These are phyloP conservation scores for Magallana nippona DNA, from an alignment of 2,888 invertebrate species.

Conservation along the genomic window DNA sequence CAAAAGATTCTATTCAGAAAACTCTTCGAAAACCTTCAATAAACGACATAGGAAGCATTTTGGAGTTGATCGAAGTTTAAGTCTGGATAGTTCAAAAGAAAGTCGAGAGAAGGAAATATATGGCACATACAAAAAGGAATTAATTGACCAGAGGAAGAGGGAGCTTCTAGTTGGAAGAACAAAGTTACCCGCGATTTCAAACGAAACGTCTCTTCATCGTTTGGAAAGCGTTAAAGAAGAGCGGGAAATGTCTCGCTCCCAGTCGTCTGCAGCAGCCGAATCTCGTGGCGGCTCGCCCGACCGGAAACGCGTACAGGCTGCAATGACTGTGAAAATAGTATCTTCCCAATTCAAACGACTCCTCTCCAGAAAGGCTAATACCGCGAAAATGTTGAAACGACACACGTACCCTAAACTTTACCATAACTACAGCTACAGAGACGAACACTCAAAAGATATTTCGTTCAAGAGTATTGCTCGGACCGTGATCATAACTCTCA, in stretches of 20 bases:
- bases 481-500: slow-evolving; percentile 3
- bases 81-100: slow-evolving; percentile 17
- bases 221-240: slow-evolving; percentile 18
- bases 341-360: slow-evolving; percentile 3
- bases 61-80: neutral
- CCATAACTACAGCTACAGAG: neutral
- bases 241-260: slow-evolving; percentile 15
- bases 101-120: neutral
- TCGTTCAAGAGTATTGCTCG: slow-evolving; percentile 15
- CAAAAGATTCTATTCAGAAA: neutral
- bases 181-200: neutral
- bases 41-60: neutral
- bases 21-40: neutral
- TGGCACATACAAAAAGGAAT: slow-evolving; percentile 21
- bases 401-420: neutral
- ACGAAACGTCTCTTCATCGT: neutral
- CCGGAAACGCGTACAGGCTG: neutral
- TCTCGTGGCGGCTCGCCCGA: slow-evolving; percentile 4
- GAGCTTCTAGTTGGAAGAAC: neutral
- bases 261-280: neutral
- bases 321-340: neutral
- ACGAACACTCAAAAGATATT: neutral
- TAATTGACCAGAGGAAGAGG: neutral
- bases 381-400: neutral
- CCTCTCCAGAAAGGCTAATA: slow-evolving; percentile 1